Percentiles rank a stretch among this genome's conserved stretches.
Evolutionary conservation across 2,113 vertebrate species (phyloP).

Genomic region (Benitochromis conjunctus): DNA sequence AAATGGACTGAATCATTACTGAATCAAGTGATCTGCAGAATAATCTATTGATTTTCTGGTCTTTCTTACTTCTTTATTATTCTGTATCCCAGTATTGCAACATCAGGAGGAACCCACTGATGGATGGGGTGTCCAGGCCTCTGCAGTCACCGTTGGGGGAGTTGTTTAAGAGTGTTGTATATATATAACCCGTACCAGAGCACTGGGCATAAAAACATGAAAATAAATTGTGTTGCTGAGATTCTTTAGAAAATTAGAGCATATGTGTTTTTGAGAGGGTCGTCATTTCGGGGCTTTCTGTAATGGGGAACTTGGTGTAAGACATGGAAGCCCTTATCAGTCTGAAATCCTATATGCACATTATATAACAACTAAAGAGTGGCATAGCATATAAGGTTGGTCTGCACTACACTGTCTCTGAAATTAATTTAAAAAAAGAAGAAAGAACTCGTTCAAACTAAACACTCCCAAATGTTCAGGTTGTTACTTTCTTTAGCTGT

Average conservation of each 20-base stretch:
- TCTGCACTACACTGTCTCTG: conserved; percentile 5
- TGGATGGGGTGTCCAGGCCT: conserved; percentile 66
- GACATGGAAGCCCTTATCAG: conserved; percentile 7
- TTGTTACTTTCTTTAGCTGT: not conserved
- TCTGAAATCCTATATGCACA: not conserved
- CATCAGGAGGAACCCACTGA: conserved; percentile 76
- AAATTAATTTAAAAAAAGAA: not conserved
- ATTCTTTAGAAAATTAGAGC: not conserved
- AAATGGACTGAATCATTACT: conserved; percentile 80
- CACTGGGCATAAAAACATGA: not conserved
- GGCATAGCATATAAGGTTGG: conserved; percentile 26
- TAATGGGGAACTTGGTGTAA: not conserved
- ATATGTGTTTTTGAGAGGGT: not conserved
- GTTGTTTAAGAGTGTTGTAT: conserved; percentile 35
- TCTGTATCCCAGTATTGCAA: conserved; percentile 78
- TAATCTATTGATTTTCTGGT: conserved; percentile 81
- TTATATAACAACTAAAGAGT: not conserved
- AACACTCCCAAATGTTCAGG: conserved; percentile 6
- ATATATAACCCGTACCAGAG: conserved; percentile 14
- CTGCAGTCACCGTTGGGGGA: conserved; percentile 40
- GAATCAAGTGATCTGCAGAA: conserved; percentile 82
- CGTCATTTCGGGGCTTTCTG: not conserved
- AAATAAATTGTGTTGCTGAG: not conserved
- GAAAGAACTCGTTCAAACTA: conserved; percentile 16
- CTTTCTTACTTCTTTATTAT: conserved; percentile 81